Evolutionary conservation across 2,888 invertebrate genomes (phyloP).

Genomic region (Lacanobia wlatinum): DNA sequence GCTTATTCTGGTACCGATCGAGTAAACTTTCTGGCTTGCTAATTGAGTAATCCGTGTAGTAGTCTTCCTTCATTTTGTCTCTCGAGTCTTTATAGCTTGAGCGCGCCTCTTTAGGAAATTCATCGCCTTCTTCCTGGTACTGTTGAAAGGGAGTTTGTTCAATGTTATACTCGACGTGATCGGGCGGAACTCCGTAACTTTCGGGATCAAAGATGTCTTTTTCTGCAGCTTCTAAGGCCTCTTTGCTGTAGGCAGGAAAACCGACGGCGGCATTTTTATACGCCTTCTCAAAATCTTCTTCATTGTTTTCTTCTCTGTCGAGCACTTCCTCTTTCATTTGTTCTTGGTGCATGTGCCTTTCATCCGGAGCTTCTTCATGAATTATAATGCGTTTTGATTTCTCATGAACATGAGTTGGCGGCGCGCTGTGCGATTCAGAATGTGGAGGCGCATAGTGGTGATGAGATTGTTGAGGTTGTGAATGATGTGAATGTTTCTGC

Average conservation of each 20-base stretch:
- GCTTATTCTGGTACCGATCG: slow-evolving; percentile 80
- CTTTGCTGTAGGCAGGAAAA: slow-evolving; percentile 81
- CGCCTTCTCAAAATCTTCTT: slow-evolving; percentile 87
- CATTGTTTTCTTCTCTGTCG: slow-evolving; percentile 82
- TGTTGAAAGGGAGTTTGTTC: slow-evolving; percentile 81
- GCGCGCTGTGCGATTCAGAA: slow-evolving; percentile 62
- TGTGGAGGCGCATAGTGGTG: slow-evolving; percentile 50
- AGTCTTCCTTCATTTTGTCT: slow-evolving; percentile 83
- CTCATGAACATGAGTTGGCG: slow-evolving; percentile 76
- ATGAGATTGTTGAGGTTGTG: slow-evolving; percentile 34
- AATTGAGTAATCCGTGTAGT: slow-evolving; percentile 82
- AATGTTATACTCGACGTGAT: slow-evolving; percentile 75
- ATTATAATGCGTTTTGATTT: slow-evolving; percentile 82
- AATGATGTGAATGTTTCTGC: slow-evolving; percentile 49
- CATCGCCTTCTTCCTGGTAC: slow-evolving; percentile 82
- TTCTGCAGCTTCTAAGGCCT: slow-evolving; percentile 74
- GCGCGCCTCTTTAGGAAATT: slow-evolving; percentile 80
- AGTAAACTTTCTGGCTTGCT: slow-evolving; percentile 81
- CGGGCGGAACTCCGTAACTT: slow-evolving; percentile 77
- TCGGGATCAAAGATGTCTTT: slow-evolving; percentile 83
- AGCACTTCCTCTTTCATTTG: slow-evolving; percentile 78
- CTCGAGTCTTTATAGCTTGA: slow-evolving; percentile 81
- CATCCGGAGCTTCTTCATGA: slow-evolving; percentile 81
- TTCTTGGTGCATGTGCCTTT: slow-evolving; percentile 77
- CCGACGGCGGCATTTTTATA: slow-evolving; percentile 86